These are phyloP conservation scores for Tauraco erythrolophus DNA, from an alignment of 2,113 vertebrate species.

Conservation along the genomic window DNA sequence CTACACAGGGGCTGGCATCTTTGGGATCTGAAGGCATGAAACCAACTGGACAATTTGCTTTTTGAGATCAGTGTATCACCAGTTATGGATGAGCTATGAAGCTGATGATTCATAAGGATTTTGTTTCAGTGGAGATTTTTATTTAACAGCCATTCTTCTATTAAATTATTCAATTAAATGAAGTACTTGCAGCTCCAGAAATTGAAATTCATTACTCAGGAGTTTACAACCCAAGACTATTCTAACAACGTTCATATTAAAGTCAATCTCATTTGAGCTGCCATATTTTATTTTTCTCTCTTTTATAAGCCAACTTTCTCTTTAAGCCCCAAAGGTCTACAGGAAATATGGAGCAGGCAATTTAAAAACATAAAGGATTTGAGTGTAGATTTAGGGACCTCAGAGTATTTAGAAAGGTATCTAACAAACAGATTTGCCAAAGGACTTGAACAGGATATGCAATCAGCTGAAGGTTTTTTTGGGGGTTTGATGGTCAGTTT, in stretches of 20 bases:
- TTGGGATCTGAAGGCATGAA: not conserved
- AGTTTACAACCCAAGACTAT: not conserved
- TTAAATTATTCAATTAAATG: not conserved
- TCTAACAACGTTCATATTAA: not conserved
- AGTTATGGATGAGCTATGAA: not conserved
- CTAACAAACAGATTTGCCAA: not conserved
- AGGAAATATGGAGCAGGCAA: not conserved
- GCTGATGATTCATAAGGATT: not conserved
- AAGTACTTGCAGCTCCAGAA: not conserved
- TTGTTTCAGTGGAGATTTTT: not conserved
- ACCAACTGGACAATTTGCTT: not conserved
- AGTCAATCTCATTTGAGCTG: not conserved
- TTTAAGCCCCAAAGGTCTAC: not conserved
- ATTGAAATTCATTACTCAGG: not conserved
- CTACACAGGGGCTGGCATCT: not conserved
- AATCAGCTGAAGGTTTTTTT: not conserved
- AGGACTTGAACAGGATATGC: not conserved
- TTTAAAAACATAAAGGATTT: not conserved
- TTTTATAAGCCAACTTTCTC: not conserved
- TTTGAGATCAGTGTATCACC: not conserved
- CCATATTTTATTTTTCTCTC: not conserved
- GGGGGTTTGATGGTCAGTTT: fast-evolving
- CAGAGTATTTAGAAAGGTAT: not conserved
- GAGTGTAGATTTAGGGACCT: not conserved
- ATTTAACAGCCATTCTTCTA: not conserved